These are phyloP conservation scores for Syngnathus floridae DNA, from an alignment of 2,113 vertebrate genomes.

Conservation along the genomic window DNA sequence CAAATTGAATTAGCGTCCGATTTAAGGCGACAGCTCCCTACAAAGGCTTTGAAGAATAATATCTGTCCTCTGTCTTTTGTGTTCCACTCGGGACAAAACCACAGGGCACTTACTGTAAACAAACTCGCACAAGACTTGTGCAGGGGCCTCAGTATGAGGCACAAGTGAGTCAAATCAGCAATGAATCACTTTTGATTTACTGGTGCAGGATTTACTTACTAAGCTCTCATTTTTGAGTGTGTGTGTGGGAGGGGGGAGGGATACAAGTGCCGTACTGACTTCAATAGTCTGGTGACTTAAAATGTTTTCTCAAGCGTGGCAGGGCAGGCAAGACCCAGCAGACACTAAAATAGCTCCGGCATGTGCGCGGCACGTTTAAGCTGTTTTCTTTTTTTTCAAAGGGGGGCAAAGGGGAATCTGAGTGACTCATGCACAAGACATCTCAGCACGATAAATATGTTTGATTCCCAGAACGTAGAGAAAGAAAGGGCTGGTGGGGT, in stretches of 20 bases:
- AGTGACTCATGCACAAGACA: conserved; percentile 52
- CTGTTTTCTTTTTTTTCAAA: conserved; percentile 5
- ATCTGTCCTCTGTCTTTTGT: conserved; percentile 16
- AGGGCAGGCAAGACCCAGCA: conserved; percentile 30
- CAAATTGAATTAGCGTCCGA: conserved; percentile 5
- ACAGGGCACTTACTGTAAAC: conserved; percentile 42
- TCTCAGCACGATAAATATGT: conserved; percentile 5
- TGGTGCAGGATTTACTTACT: conserved; percentile 2
- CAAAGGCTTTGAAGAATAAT: conserved; percentile 8
- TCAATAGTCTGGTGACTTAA: neutral
- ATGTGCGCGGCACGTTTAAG: conserved; percentile 26
- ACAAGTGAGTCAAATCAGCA: conserved; percentile 43
- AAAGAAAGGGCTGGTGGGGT: neutral
- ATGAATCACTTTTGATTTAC: conserved; percentile 50
- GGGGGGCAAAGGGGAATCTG: conserved; percentile 15
- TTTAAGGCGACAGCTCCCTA: conserved; percentile 1
- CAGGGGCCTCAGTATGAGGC: conserved; percentile 27
- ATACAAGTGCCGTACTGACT: neutral
- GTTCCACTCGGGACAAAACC: conserved; percentile 41
- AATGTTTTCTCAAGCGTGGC: conserved; percentile 16
- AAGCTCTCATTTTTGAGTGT: neutral
- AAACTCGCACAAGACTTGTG: conserved; percentile 47
- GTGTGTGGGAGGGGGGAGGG: neutral
- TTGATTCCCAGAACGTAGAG: neutral
- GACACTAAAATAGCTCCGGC: conserved; percentile 25